These are phyloP conservation scores for Craseonycteris thonglongyai DNA, from an alignment of 2,113 vertebrate genomes.

Conservation along the genomic window DNA sequence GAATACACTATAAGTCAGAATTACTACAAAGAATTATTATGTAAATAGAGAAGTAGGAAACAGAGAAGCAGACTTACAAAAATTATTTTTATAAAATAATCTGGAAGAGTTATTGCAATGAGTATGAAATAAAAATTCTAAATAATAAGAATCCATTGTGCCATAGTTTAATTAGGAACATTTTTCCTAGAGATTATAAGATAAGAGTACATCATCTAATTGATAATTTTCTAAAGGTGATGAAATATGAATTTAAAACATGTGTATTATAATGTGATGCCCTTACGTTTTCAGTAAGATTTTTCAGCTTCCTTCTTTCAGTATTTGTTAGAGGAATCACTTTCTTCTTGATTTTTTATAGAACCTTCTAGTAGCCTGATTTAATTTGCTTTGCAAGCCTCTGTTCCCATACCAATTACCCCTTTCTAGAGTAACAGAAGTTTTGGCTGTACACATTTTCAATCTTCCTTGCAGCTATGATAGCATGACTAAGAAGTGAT, in stretches of 20 bases:
- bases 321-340: neutral
- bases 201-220: neutral
- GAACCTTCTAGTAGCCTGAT: neutral
- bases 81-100: neutral
- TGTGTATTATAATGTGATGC: neutral
- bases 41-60: neutral
- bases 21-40: neutral
- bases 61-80: neutral
- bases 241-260: neutral
- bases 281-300: neutral
- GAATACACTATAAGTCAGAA: neutral
- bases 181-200: neutral
- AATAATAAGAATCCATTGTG: neutral
- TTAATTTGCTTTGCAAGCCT: neutral
- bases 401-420: neutral
- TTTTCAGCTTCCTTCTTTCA: neutral
- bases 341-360: neutral
- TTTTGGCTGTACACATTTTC: neutral
- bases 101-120: neutral
- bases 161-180: neutral
- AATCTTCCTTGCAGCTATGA: neutral
- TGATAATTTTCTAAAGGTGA: neutral
- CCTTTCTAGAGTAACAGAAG: neutral
- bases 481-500: neutral
- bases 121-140: conserved; percentile 5